These are phyloP conservation scores for Acanthoscelides obtectus DNA, from an alignment of 2,888 invertebrate genomes.

Conservation along the genomic window DNA sequence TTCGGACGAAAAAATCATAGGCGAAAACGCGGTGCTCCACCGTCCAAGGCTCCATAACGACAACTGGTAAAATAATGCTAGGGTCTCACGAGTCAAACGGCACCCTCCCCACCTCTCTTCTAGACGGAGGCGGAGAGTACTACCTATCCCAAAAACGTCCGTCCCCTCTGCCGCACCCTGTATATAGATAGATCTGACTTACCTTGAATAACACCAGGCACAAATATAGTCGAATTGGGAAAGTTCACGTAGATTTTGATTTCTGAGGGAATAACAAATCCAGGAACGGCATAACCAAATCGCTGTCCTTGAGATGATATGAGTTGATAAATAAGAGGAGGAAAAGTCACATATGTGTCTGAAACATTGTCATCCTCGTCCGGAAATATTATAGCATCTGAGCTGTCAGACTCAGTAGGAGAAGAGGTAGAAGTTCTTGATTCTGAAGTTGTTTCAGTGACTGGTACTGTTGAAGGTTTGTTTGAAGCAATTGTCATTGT, in stretches of 20 bases:
- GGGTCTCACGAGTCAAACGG: too few relatives aligned
- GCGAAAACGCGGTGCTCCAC: too few relatives aligned
- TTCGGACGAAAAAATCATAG: too few relatives aligned
- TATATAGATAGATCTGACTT: not conserved
- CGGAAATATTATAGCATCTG: not conserved
- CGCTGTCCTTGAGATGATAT: not conserved
- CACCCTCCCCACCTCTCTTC: too few relatives aligned
- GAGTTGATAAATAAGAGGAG: not conserved
- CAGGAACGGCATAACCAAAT: not conserved
- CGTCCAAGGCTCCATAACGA: too few relatives aligned
- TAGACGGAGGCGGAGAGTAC: too few relatives aligned
- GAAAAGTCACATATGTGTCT: not conserved
- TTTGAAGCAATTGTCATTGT: not conserved
- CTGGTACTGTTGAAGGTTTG: not conserved
- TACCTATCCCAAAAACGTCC: too few relatives aligned
- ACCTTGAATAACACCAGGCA: not conserved
- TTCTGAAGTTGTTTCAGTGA: not conserved
- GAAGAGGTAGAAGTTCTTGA: not conserved
- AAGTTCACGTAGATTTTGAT: not conserved
- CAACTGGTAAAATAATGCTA: too few relatives aligned
- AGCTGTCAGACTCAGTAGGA: not conserved
- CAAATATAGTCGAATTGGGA: not conserved
- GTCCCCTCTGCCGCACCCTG: too few relatives aligned
- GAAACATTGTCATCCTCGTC: not conserved
- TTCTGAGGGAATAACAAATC: not conserved